Base-by-base conservation (phyloP, 2,888 invertebrate species). In the Noctua janthina region DNA sequence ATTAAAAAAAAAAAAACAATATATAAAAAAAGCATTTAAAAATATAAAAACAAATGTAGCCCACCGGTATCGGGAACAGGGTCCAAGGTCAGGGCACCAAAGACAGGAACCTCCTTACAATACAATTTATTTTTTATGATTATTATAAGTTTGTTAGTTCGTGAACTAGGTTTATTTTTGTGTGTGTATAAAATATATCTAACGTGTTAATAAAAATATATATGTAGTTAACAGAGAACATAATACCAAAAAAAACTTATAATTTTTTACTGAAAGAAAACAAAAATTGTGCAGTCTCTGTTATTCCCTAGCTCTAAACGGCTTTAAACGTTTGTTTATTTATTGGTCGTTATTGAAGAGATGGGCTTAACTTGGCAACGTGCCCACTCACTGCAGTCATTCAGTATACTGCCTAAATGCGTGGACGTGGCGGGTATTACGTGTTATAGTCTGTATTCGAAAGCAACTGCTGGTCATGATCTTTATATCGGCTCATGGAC, bases 291-390 rank as follows among this genome's bases (percentile, higher is more conserved):
- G n/a, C 39, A 66, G 13, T 64, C 51, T 73, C 54, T 74, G 39
- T 70, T 74, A 78, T 85, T 76, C 70, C 35, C 35, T 62, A 59
- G 43, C 59, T 59, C 62, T 80, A 84, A 81, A 46, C 72, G 72
- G 59, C 67, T 74, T 77, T 59, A 74, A 82, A 66, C 79, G 74
- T 79, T 81, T 82, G 83, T 87, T 83, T 83, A 83, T 87, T 87
- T 87, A 87, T 87, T 81, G 85, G 51, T 59, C 79, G 78, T 79
- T 87, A 85, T 87, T 87, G 78, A 85, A 85, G 81, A 76, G 70
- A 72, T 64, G 72, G 76, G 74, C 46, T 81, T 83, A 46, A 43
- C 67, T 71, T 87, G 87, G 85, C 87, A 81, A 20, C 23, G 23
- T 74, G 85, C 83, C 87, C 85, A 66, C 29, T 35, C 29, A 73